A percentile compares a stretch with the other conserved stretches of the same genome.
Evolutionary conservation across 1,140 invertebrate genomes (phyloP).

Genomic region (Mycetomoellerius zeteki): DNA sequence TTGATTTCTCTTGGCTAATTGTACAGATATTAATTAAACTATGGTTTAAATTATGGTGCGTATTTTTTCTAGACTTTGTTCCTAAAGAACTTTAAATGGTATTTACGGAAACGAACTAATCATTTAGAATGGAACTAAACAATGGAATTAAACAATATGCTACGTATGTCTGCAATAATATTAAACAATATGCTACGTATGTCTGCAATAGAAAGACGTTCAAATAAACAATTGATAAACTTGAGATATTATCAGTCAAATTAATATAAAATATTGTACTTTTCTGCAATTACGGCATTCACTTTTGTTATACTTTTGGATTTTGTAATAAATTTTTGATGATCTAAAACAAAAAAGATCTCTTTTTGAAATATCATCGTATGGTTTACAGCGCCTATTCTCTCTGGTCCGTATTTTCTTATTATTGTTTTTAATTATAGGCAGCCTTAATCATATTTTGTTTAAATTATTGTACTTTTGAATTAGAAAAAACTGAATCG

Average conservation of each 20-base stretch:
- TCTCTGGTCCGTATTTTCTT: too few relatives aligned
- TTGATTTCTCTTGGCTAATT: not conserved
- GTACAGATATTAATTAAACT: slow-evolving; percentile 12
- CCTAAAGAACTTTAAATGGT: not conserved
- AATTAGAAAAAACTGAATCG: not conserved
- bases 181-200: not conserved
- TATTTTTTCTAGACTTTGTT: not conserved
- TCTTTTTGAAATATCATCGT: too few relatives aligned
- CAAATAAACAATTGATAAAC: not conserved
- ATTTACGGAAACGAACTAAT: not conserved
- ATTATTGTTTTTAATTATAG: too few relatives aligned
- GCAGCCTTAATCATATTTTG: not conserved
- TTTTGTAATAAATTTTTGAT: too few relatives aligned
- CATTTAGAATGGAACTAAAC: not conserved
- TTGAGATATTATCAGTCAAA: not conserved
- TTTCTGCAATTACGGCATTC: not conserved
- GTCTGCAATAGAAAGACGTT: not conserved
- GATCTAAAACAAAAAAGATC: too few relatives aligned
- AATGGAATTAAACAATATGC: not conserved
- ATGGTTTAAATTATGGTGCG: not conserved
- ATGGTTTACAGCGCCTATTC: too few relatives aligned
- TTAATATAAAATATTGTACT: not conserved
- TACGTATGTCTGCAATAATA: not conserved
- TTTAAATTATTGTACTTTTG: not conserved
- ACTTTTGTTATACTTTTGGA: too few relatives aligned